Evolutionary conservation across 1,140 invertebrate genomes (phyloP).

Genomic region (Listronotus bonariensis): DNA sequence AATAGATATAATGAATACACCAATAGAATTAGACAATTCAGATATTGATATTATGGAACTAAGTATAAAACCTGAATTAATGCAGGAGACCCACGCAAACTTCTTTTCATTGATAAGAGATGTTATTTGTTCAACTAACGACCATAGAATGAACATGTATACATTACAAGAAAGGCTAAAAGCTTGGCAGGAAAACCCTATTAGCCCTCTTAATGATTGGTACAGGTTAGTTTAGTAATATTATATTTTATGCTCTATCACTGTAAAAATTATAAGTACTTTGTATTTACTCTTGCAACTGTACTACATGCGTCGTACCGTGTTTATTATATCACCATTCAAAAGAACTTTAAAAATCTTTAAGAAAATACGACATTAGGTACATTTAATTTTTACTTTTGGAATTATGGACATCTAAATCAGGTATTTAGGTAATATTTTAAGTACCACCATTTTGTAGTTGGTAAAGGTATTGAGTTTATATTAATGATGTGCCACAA

Average conservation of each 20-base stretch:
- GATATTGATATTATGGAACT: slow-evolving; percentile 63
- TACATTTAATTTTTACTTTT: too few relatives aligned
- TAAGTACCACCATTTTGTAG: too few relatives aligned
- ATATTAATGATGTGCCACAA: too few relatives aligned
- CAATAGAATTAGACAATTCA: slow-evolving; percentile 66
- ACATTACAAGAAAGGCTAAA: slow-evolving; percentile 77
- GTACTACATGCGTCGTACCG: too few relatives aligned
- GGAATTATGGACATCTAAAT: too few relatives aligned
- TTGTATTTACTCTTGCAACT: too few relatives aligned
- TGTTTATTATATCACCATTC: too few relatives aligned
- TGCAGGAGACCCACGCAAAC: slow-evolving; percentile 77
- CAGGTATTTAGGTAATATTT: too few relatives aligned
- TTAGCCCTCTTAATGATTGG: slow-evolving; percentile 84
- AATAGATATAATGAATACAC: slow-evolving; percentile 70
- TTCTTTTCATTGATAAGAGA: slow-evolving; percentile 83
- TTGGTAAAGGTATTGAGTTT: too few relatives aligned
- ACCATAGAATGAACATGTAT: slow-evolving; percentile 75
- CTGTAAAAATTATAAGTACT: too few relatives aligned
- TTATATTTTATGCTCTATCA: neutral
- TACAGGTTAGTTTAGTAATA: slow-evolving; percentile 39
- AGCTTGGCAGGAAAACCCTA: slow-evolving; percentile 80
- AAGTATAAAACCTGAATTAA: slow-evolving; percentile 58
- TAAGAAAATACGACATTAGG: too few relatives aligned
- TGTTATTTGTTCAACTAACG: slow-evolving; percentile 79
- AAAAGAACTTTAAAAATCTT: too few relatives aligned